These are phyloP conservation scores for Pemphigus obesinymphae DNA, from an alignment of 1,140 invertebrate species.

Conservation along the genomic window DNA sequence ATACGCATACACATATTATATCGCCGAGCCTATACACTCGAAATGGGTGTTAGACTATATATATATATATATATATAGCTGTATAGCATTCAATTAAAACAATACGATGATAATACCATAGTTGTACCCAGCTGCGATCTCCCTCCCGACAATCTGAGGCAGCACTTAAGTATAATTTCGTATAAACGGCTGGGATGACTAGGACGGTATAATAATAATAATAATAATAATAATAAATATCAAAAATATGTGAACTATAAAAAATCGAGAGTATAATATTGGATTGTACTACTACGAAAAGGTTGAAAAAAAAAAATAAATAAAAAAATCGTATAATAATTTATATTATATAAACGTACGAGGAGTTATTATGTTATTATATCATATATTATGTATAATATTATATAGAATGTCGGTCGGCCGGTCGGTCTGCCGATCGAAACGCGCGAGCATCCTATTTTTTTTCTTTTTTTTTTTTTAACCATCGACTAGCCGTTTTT, in stretches of 20 bases:
- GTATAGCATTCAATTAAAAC: constrained; percentile 7
- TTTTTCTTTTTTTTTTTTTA: not conserved
- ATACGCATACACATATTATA: not conserved
- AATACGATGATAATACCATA: constrained; percentile 9
- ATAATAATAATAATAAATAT: constrained; percentile 12
- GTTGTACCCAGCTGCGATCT: not conserved
- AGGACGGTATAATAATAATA: not conserved
- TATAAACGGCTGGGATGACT: constrained; percentile 1
- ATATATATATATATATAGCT: constrained; percentile 1
- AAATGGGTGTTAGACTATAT: constrained; percentile 6
- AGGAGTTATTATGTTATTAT: constrained; percentile 28
- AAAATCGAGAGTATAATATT: not conserved
- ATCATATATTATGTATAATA: no score
- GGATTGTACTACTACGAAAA: not conserved
- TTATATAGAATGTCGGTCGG: not conserved
- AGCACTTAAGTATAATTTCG: constrained; percentile 37
- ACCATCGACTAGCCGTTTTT: not conserved
- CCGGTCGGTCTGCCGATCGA: not conserved
- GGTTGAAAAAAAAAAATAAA: not conserved
- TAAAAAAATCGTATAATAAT: not conserved
- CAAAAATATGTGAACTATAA: not conserved
- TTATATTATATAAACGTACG: not conserved
- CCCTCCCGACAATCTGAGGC: not conserved
- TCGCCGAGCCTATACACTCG: not conserved
- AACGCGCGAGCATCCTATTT: not conserved